Base-by-base conservation (phyloP, 1,140 invertebrate genomes). In the Philotrypesis tridentata region DNA sequence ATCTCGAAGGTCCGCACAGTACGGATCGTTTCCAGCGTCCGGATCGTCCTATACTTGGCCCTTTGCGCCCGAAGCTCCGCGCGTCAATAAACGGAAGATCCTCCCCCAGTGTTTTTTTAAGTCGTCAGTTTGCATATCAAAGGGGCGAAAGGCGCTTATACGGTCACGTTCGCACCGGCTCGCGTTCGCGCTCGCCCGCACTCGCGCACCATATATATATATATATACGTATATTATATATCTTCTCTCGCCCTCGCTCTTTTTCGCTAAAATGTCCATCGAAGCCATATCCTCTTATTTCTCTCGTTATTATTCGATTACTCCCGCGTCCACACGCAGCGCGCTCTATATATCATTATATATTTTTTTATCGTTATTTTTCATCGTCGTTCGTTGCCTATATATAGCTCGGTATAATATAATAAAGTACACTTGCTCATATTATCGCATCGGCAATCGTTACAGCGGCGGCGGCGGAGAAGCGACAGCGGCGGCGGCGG, bases 371-470 rank as follows among this genome's bases (percentile, higher is more conserved):
- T 40, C 25, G 40, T 63, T 79, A 61, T 40, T 43, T 27, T 79
- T 48, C 17, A 48, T 48, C 12, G 60, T 43, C n/a, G 37, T 80
- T 75, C 63, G 61, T 75, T 37, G 40, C 79, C n/a, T n/a, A n/a
- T n/a, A n/a, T 25, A 43, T 55, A 70, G 29, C 60, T 8, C 40
- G 29, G 29, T 75, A 70, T 74, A 75, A 75, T 48, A 63, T 63
- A 31, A 60, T 82, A 82, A 82, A 82, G 48, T 77, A 82, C 67
- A 77, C 74, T 77, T 48, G 68, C 55, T 80, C 55, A 63, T 65
- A 65, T 55, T 55, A 55, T 80, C 61, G 70, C 61, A 73, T 68
- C 21, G 80, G 63, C 61, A 80, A 75, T 80, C 79, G 37, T 79
- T 43, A 80, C 33, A 65, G 31, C 6, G 23, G 23, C 37, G 9